Base-by-base conservation (phyloP, 1,140 invertebrate genomes). In the Eupeodes corollae region DNA sequence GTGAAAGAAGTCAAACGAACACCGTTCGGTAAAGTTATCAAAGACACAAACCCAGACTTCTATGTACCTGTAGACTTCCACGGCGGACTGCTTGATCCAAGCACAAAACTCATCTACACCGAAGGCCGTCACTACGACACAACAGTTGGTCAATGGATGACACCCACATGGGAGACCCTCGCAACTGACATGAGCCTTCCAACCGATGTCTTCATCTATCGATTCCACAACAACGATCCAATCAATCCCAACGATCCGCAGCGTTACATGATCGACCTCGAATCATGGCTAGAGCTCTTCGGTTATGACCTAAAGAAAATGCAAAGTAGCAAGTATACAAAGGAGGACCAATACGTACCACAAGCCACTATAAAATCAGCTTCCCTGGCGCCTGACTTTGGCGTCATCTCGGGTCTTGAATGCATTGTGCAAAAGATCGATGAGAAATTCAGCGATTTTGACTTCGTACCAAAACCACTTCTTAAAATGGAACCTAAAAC, bases 61-160 rank as follows among this genome's bases (percentile, higher is more conserved):
- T 90, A 90, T 57, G 69, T 97, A 19, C 88, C 88, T 0, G 79
- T 95, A 30, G 91, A 91, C 60, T 97, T 95, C 78, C 89, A 93
- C 58, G 91, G 91, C 6, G 90, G 91, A 59, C 71, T 89, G 51
- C 75, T 91, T 50, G 84, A 93, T 72, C 79, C 79, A 14, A 79
- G 91, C 63, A 84, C 88, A 0, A 86, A 88, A 49, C 71, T 98
- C 16, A 74, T 96, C 3, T 88, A 91, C 60, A 64, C 63, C 1
- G 64, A 68, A 40, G 84, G 84, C 44, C 75, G 91, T 44, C 75
- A 93, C 41, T 98, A 97, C 64, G 93, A 97, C 70, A 88, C 93
- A 0, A 77, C 82, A 1, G 86, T 93, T 34, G 92, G 91, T 3
- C 89, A 94, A 58, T 97, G 91, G 89, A 87, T 95, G 78, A 90